phyloP scores from a whole-genome alignment of 2,113 vertebrate species.

The Telmatochromis brachygnathus region DNA sequence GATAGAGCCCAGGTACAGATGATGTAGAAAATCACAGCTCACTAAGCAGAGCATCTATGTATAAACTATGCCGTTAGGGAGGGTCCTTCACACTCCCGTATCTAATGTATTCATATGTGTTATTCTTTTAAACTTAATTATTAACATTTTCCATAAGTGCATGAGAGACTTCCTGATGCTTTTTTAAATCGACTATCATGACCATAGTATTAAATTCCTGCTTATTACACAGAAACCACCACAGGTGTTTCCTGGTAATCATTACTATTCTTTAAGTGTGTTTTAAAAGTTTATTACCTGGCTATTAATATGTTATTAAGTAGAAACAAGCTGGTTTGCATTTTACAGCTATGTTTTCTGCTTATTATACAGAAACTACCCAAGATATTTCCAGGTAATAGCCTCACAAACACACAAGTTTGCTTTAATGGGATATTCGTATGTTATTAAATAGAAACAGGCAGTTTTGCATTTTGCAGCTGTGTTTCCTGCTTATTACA shows the following conservation, averaged over 20 bases:
- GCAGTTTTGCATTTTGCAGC: background rate
- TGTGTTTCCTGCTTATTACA: background rate
- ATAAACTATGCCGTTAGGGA: background rate
- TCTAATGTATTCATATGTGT: background rate
- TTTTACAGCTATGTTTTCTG: background rate
- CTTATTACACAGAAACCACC: background rate
- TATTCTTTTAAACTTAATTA: background rate
- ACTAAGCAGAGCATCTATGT: background rate
- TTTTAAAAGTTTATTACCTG: background rate
- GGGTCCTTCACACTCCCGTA: background rate
- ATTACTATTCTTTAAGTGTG: background rate
- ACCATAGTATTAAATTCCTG: background rate
- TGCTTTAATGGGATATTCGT: background rate
- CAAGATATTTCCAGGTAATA: background rate
- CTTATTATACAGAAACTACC: background rate
- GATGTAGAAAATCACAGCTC: background rate
- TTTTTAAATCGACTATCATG: background rate
- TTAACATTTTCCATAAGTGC: background rate
- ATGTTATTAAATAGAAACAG: background rate
- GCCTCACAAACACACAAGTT: background rate
- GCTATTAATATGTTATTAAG: background rate
- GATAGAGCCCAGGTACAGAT: too few relatives aligned
- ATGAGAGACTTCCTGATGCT: background rate
- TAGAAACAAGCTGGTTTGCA: background rate
- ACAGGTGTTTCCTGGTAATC: background rate